These are phyloP conservation scores for Lethocerus indicus DNA, from an alignment of 1,140 invertebrate genomes.

Conservation along the genomic window DNA sequence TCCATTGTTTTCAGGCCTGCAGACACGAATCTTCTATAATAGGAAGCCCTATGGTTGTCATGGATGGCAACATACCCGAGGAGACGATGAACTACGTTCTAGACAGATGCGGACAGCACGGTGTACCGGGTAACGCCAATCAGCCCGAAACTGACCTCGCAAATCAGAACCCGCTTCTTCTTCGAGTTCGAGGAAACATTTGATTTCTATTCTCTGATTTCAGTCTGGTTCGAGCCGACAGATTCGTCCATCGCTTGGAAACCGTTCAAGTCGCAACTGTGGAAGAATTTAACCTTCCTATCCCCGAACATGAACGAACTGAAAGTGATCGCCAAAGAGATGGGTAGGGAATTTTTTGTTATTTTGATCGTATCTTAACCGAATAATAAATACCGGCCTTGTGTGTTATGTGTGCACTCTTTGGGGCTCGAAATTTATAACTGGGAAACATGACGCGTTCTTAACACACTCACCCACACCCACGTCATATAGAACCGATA, in stretches of 20 bases:
- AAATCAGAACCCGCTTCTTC: constrained; percentile 4
- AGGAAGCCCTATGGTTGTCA: constrained; percentile 46
- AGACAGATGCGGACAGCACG: constrained; percentile 35
- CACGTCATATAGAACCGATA: too few relatives aligned
- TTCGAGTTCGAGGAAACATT: neutral
- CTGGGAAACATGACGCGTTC: too few relatives aligned
- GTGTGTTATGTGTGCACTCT: constrained; percentile 3
- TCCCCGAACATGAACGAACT: constrained; percentile 61
- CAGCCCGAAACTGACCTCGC: too few relatives aligned
- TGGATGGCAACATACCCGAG: constrained; percentile 64
- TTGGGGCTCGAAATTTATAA: too few relatives aligned
- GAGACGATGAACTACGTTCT: constrained; percentile 44
- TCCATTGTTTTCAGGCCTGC: constrained; percentile 29
- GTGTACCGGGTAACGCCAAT: constrained; percentile 57
- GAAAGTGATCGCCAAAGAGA: constrained; percentile 27
- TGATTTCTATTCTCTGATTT: constrained; percentile 19
- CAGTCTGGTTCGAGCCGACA: constrained; percentile 53
- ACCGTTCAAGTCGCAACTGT: constrained; percentile 30
- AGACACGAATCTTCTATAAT: constrained; percentile 32
- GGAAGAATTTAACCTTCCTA: constrained; percentile 34
- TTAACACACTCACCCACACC: too few relatives aligned
- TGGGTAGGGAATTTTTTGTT: constrained; percentile 9
- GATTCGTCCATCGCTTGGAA: constrained; percentile 38
- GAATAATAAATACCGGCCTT: neutral
- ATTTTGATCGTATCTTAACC: neutral